phyloP scores from a whole-genome alignment of 2,797 vertebrate species.

The Heliangelus exortis region DNA sequence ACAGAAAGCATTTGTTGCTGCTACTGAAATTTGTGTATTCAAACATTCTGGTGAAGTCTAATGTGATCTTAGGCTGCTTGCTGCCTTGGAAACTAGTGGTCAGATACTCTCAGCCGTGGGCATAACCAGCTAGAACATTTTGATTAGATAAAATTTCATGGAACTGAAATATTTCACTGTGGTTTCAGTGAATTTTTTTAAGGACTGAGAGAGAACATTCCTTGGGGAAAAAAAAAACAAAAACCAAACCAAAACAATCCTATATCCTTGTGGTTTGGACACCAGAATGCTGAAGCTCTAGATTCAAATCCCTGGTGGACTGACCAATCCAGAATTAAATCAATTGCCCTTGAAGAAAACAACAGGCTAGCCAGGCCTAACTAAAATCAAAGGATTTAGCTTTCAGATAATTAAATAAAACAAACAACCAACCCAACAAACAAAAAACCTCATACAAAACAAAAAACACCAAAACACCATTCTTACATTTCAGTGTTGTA shows the following conservation, averaged over 20 bases:
- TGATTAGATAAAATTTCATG: slow-evolving; percentile 58
- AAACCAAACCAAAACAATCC: not conserved
- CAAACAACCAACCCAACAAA: too few relatives aligned
- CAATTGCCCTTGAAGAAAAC: not conserved
- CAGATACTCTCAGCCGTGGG: slow-evolving; percentile 41
- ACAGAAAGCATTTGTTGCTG: slow-evolving; percentile 44
- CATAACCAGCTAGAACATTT: slow-evolving; percentile 60
- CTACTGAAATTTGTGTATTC: slow-evolving; percentile 38
- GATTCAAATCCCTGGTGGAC: not conserved
- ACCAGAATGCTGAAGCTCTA: not conserved
- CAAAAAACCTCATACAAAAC: too few relatives aligned
- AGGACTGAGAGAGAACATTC: not conserved
- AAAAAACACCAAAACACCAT: too few relatives aligned
- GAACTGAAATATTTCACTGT: slow-evolving; percentile 37
- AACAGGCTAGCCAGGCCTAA: not conserved
- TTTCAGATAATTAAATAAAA: not conserved
- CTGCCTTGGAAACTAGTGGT: slow-evolving; percentile 68
- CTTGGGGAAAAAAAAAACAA: not conserved
- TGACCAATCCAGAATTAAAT: not conserved
- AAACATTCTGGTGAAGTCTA: slow-evolving; percentile 33
- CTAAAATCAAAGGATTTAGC: not conserved
- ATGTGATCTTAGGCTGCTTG: slow-evolving; percentile 31
- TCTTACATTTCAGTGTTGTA: not conserved
- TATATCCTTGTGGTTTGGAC: not conserved
- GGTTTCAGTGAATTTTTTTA: slow-evolving; percentile 20